Conservation (phyloP, 2,113 vertebrate genomes). For the Neolamprologus toae region DNA sequence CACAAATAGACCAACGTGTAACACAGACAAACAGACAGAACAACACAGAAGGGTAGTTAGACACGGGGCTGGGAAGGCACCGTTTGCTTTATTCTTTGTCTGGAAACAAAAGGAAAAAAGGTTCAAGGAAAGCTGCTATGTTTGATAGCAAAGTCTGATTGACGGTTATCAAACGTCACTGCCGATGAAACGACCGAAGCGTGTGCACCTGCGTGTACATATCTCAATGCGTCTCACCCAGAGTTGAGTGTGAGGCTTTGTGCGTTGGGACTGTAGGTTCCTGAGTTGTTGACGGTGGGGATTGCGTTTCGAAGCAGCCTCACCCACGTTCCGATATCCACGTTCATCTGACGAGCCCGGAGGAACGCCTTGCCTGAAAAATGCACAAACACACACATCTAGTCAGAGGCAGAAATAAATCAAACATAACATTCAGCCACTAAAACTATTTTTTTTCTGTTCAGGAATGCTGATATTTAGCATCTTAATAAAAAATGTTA, state of each 20-base stretch:
- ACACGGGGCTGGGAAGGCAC: slow-evolving; percentile 3
- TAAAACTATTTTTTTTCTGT: background rate
- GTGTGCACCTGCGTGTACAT: too few species aligned
- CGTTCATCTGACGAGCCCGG: slow-evolving; percentile 85
- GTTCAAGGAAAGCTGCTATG: slow-evolving; percentile 3
- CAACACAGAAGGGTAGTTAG: slow-evolving; percentile 44
- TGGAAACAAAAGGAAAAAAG: slow-evolving; percentile 36
- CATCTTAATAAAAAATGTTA: background rate
- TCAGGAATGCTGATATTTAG: background rate
- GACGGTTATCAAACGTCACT: background rate
- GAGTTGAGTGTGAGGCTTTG: slow-evolving; percentile 46
- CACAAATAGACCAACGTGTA: background rate
- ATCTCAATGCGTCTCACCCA: slow-evolving; percentile 37
- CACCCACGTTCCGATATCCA: slow-evolving; percentile 85
- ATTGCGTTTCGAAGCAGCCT: slow-evolving; percentile 80
- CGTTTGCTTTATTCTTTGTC: background rate
- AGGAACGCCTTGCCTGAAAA: slow-evolving; percentile 79
- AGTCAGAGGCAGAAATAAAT: background rate
- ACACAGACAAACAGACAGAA: slow-evolving; percentile 12
- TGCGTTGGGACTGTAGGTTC: slow-evolving; percentile 74
- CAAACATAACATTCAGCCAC: background rate
- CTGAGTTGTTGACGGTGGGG: slow-evolving; percentile 72
- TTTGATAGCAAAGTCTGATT: background rate
- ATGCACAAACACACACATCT: background rate
- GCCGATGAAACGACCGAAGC: background rate